A percentile compares a stretch with the other conserved stretches of the same genome.
phyloP scores from a whole-genome alignment of 2,113 vertebrate genomes.

The Actenoides lindsayi region DNA sequence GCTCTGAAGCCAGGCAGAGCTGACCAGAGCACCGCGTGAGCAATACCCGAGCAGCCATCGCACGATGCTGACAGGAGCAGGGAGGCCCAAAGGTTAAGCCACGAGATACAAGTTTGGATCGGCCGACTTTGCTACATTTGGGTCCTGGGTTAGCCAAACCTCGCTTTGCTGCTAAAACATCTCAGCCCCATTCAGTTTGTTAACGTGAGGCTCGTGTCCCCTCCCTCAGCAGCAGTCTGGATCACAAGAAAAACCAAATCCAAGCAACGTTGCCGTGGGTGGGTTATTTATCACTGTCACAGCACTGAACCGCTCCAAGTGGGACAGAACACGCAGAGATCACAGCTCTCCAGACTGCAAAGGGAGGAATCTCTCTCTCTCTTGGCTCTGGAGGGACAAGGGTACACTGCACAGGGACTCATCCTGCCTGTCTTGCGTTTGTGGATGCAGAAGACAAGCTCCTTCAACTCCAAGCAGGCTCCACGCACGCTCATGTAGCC shows the following conservation, averaged over 20 bases:
- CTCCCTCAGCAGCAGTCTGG: background rate
- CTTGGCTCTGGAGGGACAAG: background rate
- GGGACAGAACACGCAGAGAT: background rate
- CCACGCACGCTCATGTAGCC: background rate
- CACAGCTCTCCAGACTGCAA: background rate
- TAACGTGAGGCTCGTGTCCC: background rate
- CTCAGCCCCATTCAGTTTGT: background rate
- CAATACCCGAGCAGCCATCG: background rate
- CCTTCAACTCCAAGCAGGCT: background rate
- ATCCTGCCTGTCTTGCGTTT: background rate
- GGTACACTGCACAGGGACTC: background rate
- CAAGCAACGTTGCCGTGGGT: background rate
- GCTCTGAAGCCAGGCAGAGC: background rate
- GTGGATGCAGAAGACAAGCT: background rate
- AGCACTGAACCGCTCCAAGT: background rate
- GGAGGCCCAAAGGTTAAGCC: background rate
- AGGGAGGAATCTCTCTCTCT: background rate
- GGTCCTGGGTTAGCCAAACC: background rate
- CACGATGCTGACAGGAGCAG: background rate
- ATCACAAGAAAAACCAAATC: background rate
- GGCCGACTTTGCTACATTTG: background rate
- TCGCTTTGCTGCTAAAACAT: background rate
- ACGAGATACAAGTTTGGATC: accelerated
- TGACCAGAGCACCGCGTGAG: accelerated
- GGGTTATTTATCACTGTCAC: background rate